phyloP scores from a whole-genome alignment of 2,113 vertebrate genomes.

The Oncorhynchus mykiss region DNA sequence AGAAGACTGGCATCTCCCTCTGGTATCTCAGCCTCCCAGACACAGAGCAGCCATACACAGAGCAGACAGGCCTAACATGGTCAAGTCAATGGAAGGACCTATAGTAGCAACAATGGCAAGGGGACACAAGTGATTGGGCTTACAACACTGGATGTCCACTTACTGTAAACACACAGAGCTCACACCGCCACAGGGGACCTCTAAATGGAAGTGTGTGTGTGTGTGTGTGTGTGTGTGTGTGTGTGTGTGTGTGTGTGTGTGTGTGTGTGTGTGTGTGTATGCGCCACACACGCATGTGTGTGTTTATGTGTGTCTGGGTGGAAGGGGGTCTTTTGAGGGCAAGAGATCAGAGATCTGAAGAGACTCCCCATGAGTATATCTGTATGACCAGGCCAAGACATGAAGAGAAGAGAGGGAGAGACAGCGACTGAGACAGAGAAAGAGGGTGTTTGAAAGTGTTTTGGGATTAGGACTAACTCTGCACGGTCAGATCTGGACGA shows the following conservation, averaged over 20 bases:
- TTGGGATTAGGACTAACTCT: conserved; percentile 23
- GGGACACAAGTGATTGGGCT: conserved; percentile 63
- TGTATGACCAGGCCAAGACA: background rate
- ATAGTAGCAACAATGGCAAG: conserved; percentile 16
- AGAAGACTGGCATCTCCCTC: conserved; percentile 14
- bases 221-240: too few species aligned
- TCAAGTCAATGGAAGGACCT: conserved; percentile 19
- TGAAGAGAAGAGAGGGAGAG: background rate
- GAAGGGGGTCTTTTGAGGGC: too few species aligned
- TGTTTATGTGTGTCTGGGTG: conserved; percentile 18
- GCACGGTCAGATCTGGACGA: conserved; percentile 29
- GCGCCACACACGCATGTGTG: conserved; percentile 12
- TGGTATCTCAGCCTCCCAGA: background rate
- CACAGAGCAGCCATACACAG: conserved; percentile 8
- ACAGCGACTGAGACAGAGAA: background rate
- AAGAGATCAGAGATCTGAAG: background rate
- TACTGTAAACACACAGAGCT: conserved; percentile 54
- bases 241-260: too few species aligned
- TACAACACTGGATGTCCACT: conserved; percentile 52
- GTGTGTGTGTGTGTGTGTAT: conserved; percentile 8
- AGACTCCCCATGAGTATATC: background rate
- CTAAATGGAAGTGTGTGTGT: conserved; percentile 6
- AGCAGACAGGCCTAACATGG: conserved; percentile 17
- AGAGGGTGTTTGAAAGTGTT: background rate
- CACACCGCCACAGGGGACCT: conserved; percentile 15